Evolutionary conservation across 2,888 invertebrate species (phyloP).

Genomic region (Dasypogon diadema): DNA sequence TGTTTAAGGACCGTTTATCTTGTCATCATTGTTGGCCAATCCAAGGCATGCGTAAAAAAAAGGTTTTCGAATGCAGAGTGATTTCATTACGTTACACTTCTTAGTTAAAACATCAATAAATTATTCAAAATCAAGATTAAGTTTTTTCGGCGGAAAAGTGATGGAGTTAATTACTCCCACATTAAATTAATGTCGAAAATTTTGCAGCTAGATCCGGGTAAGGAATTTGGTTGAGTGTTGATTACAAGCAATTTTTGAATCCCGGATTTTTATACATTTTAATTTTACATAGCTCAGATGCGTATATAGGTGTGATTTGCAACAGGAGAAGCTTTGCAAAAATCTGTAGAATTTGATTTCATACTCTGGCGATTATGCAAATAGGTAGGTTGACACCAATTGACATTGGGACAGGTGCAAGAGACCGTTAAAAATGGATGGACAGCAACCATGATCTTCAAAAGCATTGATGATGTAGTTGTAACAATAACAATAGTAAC

Average conservation of each 20-base stretch:
- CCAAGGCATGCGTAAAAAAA: too few species aligned
- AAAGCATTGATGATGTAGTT: too few species aligned
- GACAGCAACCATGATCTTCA: constrained; percentile 30
- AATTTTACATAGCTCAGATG: too few species aligned
- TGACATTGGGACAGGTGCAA: constrained; percentile 31
- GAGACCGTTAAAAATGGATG: constrained; percentile 28
- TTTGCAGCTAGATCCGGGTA: neutral
- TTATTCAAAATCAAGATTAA: neutral
- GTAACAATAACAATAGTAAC: too few species aligned
- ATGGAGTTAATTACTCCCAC: neutral
- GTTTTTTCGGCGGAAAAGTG: neutral
- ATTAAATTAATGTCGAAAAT: neutral
- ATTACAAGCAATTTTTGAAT: neutral
- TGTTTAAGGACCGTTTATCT: too few species aligned
- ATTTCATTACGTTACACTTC: constrained; percentile 15
- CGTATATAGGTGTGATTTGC: too few species aligned
- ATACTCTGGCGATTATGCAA: constrained; percentile 23
- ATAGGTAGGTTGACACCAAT: neutral
- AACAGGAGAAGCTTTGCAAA: neutral
- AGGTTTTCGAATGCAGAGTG: too few species aligned
- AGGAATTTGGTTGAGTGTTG: neutral
- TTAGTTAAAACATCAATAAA: constrained; percentile 15
- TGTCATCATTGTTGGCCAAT: too few species aligned
- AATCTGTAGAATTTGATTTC: constrained; percentile 33
- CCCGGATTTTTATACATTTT: neutral